phyloP scores from a whole-genome alignment of 2,888 invertebrate species.

The Phorcus lineatus region DNA sequence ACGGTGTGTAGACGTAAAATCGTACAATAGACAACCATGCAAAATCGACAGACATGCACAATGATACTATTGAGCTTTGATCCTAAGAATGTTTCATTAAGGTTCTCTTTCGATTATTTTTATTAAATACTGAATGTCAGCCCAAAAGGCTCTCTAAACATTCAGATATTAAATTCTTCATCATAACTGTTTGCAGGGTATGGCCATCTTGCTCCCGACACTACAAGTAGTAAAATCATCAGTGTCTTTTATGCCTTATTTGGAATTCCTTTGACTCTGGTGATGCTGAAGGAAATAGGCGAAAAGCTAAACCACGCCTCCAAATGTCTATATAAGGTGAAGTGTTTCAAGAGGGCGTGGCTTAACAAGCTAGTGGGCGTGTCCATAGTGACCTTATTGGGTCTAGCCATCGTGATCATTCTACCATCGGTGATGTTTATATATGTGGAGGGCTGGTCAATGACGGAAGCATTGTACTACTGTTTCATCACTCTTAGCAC shows the following conservation, averaged over 20 bases:
- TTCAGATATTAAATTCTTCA: too few species aligned
- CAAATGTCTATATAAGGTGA: slow-evolving; percentile 48
- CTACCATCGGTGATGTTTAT: slow-evolving; percentile 51
- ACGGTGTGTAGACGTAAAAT: too few species aligned
- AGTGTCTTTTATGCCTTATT: slow-evolving; percentile 57
- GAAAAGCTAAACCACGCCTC: slow-evolving; percentile 52
- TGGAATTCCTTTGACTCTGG: slow-evolving; percentile 59
- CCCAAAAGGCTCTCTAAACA: too few species aligned
- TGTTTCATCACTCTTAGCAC: slow-evolving; percentile 61
- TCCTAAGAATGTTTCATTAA: too few species aligned
- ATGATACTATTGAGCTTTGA: too few species aligned
- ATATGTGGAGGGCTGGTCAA: slow-evolving; percentile 56
- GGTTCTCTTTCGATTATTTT: too few species aligned
- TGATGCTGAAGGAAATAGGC: slow-evolving; percentile 56
- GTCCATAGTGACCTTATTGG: slow-evolving; percentile 15
- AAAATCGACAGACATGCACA: too few species aligned
- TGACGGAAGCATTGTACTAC: slow-evolving; percentile 59
- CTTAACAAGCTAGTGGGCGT: slow-evolving; percentile 55
- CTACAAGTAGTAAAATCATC: slow-evolving; percentile 50
- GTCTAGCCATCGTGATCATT: slow-evolving; percentile 48
- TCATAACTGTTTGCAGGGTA: slow-evolving; percentile 46
- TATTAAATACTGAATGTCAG: too few species aligned
- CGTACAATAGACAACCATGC: too few species aligned
- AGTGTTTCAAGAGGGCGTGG: slow-evolving; percentile 50
- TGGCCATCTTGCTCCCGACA: slow-evolving; percentile 56